A percentile compares a stretch with the other conserved stretches of the same genome.
Evolutionary conservation across 2,797 vertebrate species (phyloP).

Genomic region (Microhierax caerulescens): DNA sequence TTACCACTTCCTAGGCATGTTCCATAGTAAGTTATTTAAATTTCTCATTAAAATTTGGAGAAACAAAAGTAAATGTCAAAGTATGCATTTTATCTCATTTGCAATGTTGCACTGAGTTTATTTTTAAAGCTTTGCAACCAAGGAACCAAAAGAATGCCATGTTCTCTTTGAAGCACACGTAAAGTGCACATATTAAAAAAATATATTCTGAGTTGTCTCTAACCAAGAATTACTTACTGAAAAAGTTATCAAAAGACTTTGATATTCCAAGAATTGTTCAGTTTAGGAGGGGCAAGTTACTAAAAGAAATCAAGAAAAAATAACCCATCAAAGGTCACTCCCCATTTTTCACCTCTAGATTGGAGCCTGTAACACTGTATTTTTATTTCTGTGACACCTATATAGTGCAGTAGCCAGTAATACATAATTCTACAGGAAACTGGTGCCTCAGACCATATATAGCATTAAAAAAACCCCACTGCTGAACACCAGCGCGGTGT

Average conservation of each 20-base stretch:
- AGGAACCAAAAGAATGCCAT: conserved; percentile 46
- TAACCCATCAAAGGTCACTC: not conserved
- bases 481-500: accelerated
- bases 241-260: not conserved
- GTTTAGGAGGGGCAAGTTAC: not conserved
- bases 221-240: not conserved
- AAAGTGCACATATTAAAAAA: conserved; percentile 18
- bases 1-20: not conserved
- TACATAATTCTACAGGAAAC: not conserved
- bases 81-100: conserved; percentile 17
- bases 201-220: not conserved
- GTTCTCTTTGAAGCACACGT: not conserved
- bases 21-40: conserved; percentile 20
- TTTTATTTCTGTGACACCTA: not conserved
- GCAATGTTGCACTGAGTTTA: conserved; percentile 27
- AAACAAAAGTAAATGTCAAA: conserved; percentile 52
- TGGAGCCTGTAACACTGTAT: not conserved
- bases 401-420: not conserved
- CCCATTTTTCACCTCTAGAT: not conserved
- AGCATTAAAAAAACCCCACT: accelerated
- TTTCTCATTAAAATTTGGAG: conserved; percentile 49
- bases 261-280: not conserved
- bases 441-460: not conserved
- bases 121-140: conserved; percentile 52
- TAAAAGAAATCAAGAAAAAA: not conserved